A percentile compares a stretch with the other conserved stretches of the same genome.
Conservation (phyloP, 2,797 vertebrate genomes). For the Rhadinocentrus ornatus region DNA sequence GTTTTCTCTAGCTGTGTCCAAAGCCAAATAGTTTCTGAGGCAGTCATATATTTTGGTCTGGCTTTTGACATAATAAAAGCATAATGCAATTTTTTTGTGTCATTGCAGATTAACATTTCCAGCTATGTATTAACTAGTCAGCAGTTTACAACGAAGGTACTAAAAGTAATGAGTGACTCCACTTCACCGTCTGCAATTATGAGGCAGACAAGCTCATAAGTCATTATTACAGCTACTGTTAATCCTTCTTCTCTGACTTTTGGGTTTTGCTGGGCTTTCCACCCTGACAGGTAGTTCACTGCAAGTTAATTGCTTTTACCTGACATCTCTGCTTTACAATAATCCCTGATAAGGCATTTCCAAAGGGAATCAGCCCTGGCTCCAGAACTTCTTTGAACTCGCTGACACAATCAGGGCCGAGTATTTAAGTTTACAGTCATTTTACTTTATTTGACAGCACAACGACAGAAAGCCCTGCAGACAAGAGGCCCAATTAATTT, state of each 20-base stretch:
- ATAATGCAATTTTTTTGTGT: not conserved
- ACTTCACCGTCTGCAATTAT: not conserved
- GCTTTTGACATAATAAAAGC: not conserved
- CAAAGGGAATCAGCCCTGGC: slow-evolving; percentile 6
- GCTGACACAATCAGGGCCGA: slow-evolving; percentile 46
- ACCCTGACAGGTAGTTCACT: slow-evolving; percentile 53
- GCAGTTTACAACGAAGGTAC: not conserved
- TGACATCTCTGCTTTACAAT: slow-evolving; percentile 44
- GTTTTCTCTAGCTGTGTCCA: not conserved
- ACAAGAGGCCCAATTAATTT: slow-evolving; percentile 7
- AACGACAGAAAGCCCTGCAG: slow-evolving; percentile 1
- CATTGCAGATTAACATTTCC: not conserved
- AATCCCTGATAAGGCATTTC: slow-evolving; percentile 51
- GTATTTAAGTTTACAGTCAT: slow-evolving; percentile 38
- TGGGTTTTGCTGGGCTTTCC: slow-evolving; percentile 19
- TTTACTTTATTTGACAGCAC: slow-evolving; percentile 27
- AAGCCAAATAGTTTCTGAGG: too few relatives aligned
- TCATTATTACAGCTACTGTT: slow-evolving; percentile 33
- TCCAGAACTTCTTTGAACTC: slow-evolving; percentile 26
- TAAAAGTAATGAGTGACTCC: not conserved
- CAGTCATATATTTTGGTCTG: not conserved
- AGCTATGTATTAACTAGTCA: not conserved
- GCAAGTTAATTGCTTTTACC: slow-evolving; percentile 66
- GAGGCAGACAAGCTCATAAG: slow-evolving; percentile 5
- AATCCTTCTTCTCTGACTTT: slow-evolving; percentile 46